A percentile compares a stretch with the other conserved stretches of the same genome.
Evolutionary conservation across 2,797 vertebrate genomes (phyloP).

Genomic region (Gila robusta): DNA sequence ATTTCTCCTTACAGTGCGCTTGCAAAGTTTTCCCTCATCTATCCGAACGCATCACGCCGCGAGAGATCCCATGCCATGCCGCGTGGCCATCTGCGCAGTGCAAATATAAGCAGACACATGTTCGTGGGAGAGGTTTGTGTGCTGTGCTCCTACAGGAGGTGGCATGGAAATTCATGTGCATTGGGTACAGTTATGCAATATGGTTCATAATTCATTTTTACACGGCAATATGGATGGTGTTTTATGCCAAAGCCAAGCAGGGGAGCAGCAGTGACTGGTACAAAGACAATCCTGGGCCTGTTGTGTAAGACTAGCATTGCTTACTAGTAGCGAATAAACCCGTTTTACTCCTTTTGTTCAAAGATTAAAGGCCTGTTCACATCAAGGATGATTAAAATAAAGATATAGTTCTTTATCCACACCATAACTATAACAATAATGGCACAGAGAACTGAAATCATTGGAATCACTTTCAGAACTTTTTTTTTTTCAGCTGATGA

Average conservation of each 20-base stretch:
- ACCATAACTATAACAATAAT: no score
- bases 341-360: not conserved
- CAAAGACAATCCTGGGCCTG: not conserved
- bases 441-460: not conserved
- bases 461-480: not conserved
- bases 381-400: not conserved
- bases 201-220: conserved; percentile 76
- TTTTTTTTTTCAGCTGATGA: not conserved
- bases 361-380: not conserved
- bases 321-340: not conserved
- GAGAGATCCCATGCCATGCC: conserved; percentile 76
- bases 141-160: conserved; percentile 72
- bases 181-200: conserved; percentile 72
- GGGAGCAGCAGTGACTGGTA: conserved; percentile 8
- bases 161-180: conserved; percentile 72
- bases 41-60: conserved; percentile 62
- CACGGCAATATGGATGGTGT: conserved; percentile 76
- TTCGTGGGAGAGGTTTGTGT: conserved; percentile 66
- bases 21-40: conserved; percentile 44
- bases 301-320: not conserved
- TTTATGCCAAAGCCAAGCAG: conserved; percentile 70
- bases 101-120: conserved; percentile 77
- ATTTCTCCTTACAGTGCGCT: conserved; percentile 29
- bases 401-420: no score
- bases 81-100: conserved; percentile 81